Conservation (phyloP, 2,797 vertebrate genomes). For the Syngnathus rostellatus region DNA sequence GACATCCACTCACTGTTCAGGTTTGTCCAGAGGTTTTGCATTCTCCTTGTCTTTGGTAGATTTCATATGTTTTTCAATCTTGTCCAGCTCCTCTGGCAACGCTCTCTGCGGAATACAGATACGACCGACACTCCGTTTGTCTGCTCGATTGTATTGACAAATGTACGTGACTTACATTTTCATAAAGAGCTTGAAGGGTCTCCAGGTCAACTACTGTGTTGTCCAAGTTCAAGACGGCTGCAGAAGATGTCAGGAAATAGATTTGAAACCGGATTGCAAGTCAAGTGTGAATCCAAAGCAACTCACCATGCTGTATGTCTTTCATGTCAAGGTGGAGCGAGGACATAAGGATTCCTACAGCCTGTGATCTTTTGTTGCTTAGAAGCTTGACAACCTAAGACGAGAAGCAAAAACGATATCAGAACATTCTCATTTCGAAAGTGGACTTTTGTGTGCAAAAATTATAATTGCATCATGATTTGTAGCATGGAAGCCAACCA, state of each 20-base stretch:
- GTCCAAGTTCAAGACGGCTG: constrained; percentile 94
- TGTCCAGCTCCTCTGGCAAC: constrained; percentile 89
- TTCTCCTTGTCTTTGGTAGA: constrained; percentile 87
- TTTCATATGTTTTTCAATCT: constrained; percentile 92
- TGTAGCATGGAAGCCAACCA: too few species aligned
- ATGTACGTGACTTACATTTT: constrained; percentile 77
- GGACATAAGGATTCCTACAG: constrained; percentile 97
- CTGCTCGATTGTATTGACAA: not conserved
- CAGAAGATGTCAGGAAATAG: constrained; percentile 4
- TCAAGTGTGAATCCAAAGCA: not conserved
- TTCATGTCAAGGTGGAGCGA: constrained; percentile 95
- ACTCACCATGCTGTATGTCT: constrained; percentile 91
- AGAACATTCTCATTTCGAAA: too few species aligned
- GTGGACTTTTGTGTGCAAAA: too few species aligned
- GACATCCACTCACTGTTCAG: constrained; percentile 84
- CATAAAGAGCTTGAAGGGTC: constrained; percentile 93
- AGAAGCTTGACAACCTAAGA: constrained; percentile 71
- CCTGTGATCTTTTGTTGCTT: constrained; percentile 76
- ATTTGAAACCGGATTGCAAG: not conserved
- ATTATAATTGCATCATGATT: too few species aligned
- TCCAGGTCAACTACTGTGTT: constrained; percentile 94
- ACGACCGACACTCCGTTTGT: not conserved
- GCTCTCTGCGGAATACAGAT: constrained; percentile 74
- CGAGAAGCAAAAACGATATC: not conserved
- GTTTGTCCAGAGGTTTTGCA: constrained; percentile 88